phyloP scores from a whole-genome alignment of 2,888 invertebrate species.

The Eupithecia exiguata region DNA sequence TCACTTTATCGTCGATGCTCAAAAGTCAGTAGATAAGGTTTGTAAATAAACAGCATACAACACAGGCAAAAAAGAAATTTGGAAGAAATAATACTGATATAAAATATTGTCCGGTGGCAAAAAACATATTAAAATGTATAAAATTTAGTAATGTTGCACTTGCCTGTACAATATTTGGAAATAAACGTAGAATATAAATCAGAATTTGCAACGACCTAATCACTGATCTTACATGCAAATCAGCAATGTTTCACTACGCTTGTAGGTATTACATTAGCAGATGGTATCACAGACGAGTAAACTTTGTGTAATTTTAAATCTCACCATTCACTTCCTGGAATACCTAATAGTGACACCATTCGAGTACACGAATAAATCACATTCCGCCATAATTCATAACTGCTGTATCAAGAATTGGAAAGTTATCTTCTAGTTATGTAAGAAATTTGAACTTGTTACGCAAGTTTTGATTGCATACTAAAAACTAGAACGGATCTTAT shows the following conservation, averaged over 20 bases:
- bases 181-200: not conserved
- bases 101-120: not conserved
- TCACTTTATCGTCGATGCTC: slow-evolving; percentile 24
- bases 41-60: slow-evolving; percentile 45
- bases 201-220: slow-evolving; percentile 1
- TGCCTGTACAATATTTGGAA: not conserved
- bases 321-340: slow-evolving; percentile 23
- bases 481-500: slow-evolving; percentile 42
- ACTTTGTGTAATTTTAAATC: slow-evolving; percentile 3
- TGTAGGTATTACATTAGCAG: not conserved
- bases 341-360: slow-evolving; percentile 13
- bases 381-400: slow-evolving; percentile 26
- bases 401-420: slow-evolving; percentile 39
- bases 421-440: slow-evolving; percentile 40
- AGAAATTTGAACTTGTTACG: slow-evolving; percentile 44
- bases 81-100: not conserved
- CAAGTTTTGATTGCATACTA: slow-evolving; percentile 38
- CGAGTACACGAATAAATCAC: slow-evolving; percentile 23
- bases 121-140: not conserved
- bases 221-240: slow-evolving; percentile 2
- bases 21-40: slow-evolving; percentile 8
- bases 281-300: not conserved
- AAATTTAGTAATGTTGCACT: no score
- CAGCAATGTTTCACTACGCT: not conserved
- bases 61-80: not conserved